These are phyloP conservation scores for Chymomyza costata DNA, from an alignment of 1,140 invertebrate species.

Conservation along the genomic window DNA sequence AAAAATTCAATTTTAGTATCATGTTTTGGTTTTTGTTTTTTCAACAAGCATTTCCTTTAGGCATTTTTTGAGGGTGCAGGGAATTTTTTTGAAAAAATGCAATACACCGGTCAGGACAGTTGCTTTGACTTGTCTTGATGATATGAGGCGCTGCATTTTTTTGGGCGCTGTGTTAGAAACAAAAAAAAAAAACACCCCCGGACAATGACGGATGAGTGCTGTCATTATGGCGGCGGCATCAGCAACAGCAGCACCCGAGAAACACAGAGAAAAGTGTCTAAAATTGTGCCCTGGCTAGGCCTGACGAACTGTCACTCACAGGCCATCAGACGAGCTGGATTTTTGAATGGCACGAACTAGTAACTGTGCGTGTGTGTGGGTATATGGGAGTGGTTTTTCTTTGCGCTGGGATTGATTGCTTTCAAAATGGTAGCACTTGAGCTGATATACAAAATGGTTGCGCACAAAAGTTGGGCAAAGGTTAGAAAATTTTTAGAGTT, in stretches of 20 bases:
- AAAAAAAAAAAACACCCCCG: conserved; percentile 21
- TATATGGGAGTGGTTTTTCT: conserved; percentile 16
- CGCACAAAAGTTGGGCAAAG: conserved; percentile 19
- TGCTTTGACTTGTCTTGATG: conserved; percentile 63
- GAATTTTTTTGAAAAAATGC: conserved; percentile 16
- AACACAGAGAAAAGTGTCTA: conserved; percentile 46
- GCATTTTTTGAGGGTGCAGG: conserved; percentile 35
- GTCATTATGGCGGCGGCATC: conserved; percentile 57
- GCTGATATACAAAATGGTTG: conserved; percentile 31
- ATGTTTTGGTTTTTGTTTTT: conserved; percentile 42
- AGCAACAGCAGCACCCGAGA: conserved; percentile 30
- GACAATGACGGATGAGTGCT: conserved; percentile 67
- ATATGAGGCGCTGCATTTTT: conserved; percentile 34
- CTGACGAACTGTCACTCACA: conserved; percentile 67
- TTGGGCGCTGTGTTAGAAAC: conserved; percentile 34
- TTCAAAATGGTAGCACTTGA: conserved; percentile 41
- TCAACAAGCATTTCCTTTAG: too few relatives aligned
- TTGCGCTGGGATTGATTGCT: conserved; percentile 54
- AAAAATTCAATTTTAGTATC: conserved; percentile 70
- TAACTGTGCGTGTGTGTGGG: conserved; percentile 40
- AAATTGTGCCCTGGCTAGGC: conserved; percentile 35
- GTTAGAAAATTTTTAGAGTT: too few relatives aligned
- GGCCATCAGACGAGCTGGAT: conserved; percentile 26
- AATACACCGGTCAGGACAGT: conserved; percentile 32
- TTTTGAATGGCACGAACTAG: conserved; percentile 35